Evolutionary conservation across 2,113 vertebrate species (phyloP).

Genomic region (Hippocampus barbouri): DNA sequence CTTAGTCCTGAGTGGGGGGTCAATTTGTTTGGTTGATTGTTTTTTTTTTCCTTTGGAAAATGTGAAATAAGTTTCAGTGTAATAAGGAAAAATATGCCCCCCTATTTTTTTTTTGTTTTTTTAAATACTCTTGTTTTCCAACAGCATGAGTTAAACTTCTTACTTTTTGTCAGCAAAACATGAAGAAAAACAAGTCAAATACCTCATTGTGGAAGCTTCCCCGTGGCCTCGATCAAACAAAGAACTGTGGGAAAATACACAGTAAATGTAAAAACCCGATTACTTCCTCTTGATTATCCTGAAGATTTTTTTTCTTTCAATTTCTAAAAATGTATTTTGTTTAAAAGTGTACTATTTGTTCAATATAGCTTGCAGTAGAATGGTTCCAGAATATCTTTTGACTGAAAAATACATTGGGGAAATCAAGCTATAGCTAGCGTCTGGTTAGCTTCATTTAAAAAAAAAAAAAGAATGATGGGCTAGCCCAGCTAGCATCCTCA

Average conservation of each 20-base stretch:
- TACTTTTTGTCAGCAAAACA: conserved; percentile 21
- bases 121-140: not conserved
- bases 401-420: conserved; percentile 1
- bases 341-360: not conserved
- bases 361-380: not conserved
- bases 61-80: not conserved
- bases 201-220: conserved; percentile 46
- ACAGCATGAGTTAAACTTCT: not conserved
- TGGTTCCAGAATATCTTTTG: not conserved
- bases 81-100: not conserved
- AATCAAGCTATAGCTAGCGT: too few species aligned
- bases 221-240: not conserved
- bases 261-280: not conserved
- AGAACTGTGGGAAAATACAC: not conserved
- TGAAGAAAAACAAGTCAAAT: conserved; percentile 33
- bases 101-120: not conserved
- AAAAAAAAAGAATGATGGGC: too few species aligned
- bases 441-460: too few species aligned
- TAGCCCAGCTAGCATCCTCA: not conserved
- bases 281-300: not conserved
- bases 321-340: too few species aligned
- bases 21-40: too few species aligned
- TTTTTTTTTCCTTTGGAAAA: too few species aligned
- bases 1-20: too few species aligned
- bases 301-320: conserved; percentile 3